These are phyloP conservation scores for Apistogramma diplotaenia DNA, from an alignment of 2,113 vertebrate genomes.

Conservation along the genomic window DNA sequence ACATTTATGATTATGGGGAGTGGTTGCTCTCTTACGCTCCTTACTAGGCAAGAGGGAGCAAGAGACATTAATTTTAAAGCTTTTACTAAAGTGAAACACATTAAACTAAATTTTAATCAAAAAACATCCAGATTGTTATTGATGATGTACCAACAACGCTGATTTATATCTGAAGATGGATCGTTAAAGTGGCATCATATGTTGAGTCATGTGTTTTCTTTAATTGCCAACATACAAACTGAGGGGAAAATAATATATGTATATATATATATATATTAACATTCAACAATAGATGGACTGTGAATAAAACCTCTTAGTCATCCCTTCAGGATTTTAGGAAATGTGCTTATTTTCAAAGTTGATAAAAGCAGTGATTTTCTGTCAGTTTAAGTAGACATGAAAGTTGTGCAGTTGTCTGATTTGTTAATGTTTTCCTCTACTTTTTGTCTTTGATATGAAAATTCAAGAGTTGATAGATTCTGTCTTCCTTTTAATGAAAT, in stretches of 20 bases:
- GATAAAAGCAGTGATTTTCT: background rate
- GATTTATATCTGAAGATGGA: background rate
- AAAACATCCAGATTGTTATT: background rate
- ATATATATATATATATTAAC: background rate
- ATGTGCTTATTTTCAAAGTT: background rate
- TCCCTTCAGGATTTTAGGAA: background rate
- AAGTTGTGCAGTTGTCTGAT: background rate
- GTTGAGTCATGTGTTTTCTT: background rate
- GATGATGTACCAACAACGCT: background rate
- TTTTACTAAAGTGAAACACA: background rate
- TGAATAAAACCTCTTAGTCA: background rate
- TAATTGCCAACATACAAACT: background rate
- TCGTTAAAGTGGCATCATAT: background rate
- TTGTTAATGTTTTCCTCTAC: background rate
- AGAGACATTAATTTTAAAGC: slow-evolving; percentile 1
- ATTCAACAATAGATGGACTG: background rate
- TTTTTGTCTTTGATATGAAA: background rate
- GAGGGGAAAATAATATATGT: too few relatives aligned
- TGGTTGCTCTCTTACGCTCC: background rate
- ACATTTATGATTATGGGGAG: slow-evolving; percentile 65
- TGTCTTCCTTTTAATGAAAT: background rate
- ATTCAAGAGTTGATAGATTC: background rate
- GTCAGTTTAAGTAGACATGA: background rate
- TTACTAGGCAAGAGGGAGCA: slow-evolving; percentile 2
- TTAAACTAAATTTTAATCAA: background rate